These are phyloP conservation scores for Azorinus chamasolen DNA, from an alignment of 2,888 invertebrate genomes.

Conservation along the genomic window DNA sequence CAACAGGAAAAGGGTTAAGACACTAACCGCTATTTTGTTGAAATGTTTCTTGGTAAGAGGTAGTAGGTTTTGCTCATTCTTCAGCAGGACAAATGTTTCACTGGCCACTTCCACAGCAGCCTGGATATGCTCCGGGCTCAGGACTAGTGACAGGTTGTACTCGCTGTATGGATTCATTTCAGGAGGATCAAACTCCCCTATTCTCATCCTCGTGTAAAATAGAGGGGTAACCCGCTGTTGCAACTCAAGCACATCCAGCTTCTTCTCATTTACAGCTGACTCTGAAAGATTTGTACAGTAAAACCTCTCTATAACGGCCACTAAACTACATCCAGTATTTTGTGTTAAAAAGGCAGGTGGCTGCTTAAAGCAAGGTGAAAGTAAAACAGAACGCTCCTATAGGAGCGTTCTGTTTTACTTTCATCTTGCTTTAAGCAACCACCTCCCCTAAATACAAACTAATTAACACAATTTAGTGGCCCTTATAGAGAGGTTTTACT, in stretches of 20 bases:
- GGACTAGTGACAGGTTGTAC: constrained; percentile 65
- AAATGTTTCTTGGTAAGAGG: constrained; percentile 57
- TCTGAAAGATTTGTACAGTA: constrained; percentile 26
- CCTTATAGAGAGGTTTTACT: too few species aligned
- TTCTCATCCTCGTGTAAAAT: constrained; percentile 79
- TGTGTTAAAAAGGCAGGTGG: too few species aligned
- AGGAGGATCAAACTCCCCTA: constrained; percentile 81
- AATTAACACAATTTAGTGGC: too few species aligned
- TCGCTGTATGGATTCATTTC: constrained; percentile 78
- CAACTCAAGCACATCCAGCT: constrained; percentile 59
- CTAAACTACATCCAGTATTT: too few species aligned
- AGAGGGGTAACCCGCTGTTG: constrained; percentile 73
- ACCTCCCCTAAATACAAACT: too few species aligned
- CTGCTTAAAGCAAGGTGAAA: too few species aligned
- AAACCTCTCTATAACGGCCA: too few species aligned
- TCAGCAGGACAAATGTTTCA: constrained; percentile 81
- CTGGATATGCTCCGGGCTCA: constrained; percentile 66
- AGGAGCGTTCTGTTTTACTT: too few species aligned
- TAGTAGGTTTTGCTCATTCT: constrained; percentile 67
- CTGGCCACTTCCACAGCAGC: constrained; percentile 76
- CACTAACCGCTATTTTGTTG: constrained; percentile 57
- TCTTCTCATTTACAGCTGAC: constrained; percentile 64
- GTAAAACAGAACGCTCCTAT: too few species aligned
- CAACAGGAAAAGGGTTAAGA: not conserved
- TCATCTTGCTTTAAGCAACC: too few species aligned